Base-by-base conservation (phyloP, 2,113 vertebrate genomes). In the Scopus umbretta region DNA sequence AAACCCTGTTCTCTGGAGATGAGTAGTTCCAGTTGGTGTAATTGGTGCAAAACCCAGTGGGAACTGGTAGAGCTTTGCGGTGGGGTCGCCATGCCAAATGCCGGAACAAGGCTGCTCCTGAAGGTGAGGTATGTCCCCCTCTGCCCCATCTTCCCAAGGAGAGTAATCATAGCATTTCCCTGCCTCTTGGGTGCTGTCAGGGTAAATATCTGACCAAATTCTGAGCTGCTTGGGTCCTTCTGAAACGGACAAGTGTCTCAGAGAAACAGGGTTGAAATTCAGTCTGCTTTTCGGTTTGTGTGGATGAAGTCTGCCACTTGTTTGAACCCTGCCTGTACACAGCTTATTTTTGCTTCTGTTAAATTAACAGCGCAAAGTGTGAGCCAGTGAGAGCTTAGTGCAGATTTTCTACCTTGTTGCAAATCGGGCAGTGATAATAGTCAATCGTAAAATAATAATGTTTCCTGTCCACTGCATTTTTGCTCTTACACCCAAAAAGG, bases 401-500 rank as follows among this genome's bases (percentile, higher is more conserved):
- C 18, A 81, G 49, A 45, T 73, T 85, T 83, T 90, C 78, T 73
- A 7, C 20, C 18, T 1, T 73, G 42, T 34, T 95, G 62, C 32
- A 82, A 34, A 76, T 53, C 25, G 23, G 38, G 36, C 32, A 71
- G 49, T 20, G 55, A n/a, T 80, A 43, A 67, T 55, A 56, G 16
- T 58, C 79, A 32, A 47, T 66, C 1, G 1, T 85, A 70, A 82
- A 94, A 62, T 76, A 80, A 52, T 56, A 74, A 86, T 25, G 5
- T 58, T 55, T 79, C 47, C 18, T 82, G 53, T 66, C 34, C 26
- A 21, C 47, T 92, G 15, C 6, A 7, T 80, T 49, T 80, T 80
- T 94, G 27, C 38, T 89, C 7, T 93, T 96, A 5, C 55, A 16
- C 52, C 59, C n/a, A 1, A 88, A 34, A 96, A 99, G 99, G 98